Base-by-base conservation (phyloP, 2,888 invertebrate species). In the Nomada ruficornis region DNA sequence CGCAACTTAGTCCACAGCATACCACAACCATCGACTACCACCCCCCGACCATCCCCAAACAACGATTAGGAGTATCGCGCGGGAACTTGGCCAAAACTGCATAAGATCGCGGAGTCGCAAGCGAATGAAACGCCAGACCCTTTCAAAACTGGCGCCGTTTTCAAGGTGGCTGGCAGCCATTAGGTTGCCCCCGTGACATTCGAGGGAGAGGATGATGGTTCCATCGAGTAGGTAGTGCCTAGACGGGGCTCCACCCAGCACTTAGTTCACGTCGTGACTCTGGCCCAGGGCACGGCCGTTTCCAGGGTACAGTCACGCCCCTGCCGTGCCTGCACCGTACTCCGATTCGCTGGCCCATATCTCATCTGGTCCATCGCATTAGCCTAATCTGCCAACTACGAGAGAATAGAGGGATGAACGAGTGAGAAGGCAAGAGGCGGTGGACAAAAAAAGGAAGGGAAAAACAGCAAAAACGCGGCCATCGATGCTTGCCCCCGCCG, bases 211-310 rank as follows among this genome's bases (percentile, higher is more conserved):
- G 91, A 93, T 93, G 92, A 93, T 93, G 93, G 93, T 93, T 93
- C 91, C 91, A 93, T 90, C 91, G 90, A 90, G 93, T 92, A 93
- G 93, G 93, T 93, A 93, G 93, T 93, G 93, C 92, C 93, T 93
- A 93, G 93, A 93, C 91, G 92, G 93, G 90, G 91, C 94, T 93
- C 94, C 94, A 92, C 94, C 94, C 94, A 93, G 92, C 93, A 92
- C 93, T 95, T 95, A 95, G 95, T 95, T 95, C 95, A 95, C 94
- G 93, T 94, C 94, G 93, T 86, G 92, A 94, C 94, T 94, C 89
- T 90, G 90, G 91, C 91, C 91, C 90, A 91, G 94, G 94, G 94
- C 95, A 95, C 95, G 95, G 79, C 95, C 95, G 95, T 95, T 95
- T 95, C 95, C 94, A 92, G 94, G 95, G 95, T 95, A 95, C 94